Evolutionary conservation across 2,888 invertebrate species (phyloP), one percentile per base, ranked within the genome.

Genomic region (Troides aeacus): DNA sequence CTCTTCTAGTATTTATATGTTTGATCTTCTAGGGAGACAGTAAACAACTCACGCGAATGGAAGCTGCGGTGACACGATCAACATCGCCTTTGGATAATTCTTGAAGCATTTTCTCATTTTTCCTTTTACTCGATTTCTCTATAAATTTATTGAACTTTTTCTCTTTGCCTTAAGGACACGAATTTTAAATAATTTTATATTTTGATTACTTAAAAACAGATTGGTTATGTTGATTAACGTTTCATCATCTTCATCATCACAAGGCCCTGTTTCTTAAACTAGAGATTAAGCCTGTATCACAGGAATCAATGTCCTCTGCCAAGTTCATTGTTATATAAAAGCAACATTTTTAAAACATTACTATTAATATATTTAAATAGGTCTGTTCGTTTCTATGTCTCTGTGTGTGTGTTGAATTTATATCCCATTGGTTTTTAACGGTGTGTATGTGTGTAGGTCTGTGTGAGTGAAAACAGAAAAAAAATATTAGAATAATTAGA

Each of bases 1-100:
- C 74, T 53, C 72, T 73, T 74, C 73, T 65, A 77, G 75, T 64
- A 56, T 46, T 30, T 30, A 30, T 36, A 10, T 69, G 24, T 69
- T 62, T 62, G 24, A 62, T 60, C 57, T 53, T 24, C 69, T 66
- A 68, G 71, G 70, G 70, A 73, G 74, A 78, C 68, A 71, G 77
- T 76, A 81, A 81, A 83, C 78, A 84, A 81, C 76, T 64, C 21
- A 63, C 61, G 61, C 72, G 71, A 76, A 75, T 71, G 66, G 72
- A 70, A 76, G 75, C 74, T 75, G 73, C 76, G 79, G 80, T 79
- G 81, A 75, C 79, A 78, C 73, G 74, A 78, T 80, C 81, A 82
- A 82, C 80, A 80, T 78, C 74, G 78, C 79, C 79, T 75, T 77
- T 72, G 72, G 79, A 75, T 74, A 77, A 79, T 73, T 76, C 72